A percentile compares a stretch with the other conserved stretches of the same genome.
phyloP scores from a whole-genome alignment of 2,797 vertebrate genomes.

The Muraenolepis orangiensis region DNA sequence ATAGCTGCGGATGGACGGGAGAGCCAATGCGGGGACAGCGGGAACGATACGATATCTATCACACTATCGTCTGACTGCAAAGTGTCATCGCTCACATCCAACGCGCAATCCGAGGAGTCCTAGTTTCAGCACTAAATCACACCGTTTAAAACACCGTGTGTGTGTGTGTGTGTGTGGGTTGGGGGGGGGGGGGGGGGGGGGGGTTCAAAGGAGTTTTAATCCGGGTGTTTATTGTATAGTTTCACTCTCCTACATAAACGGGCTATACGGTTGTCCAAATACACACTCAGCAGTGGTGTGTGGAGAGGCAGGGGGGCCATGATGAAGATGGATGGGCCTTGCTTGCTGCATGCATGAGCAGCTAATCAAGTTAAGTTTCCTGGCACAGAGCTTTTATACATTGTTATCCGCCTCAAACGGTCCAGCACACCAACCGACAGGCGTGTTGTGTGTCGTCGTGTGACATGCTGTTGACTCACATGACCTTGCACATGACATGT shows the following conservation, averaged over 20 bases:
- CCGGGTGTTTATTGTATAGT: constrained; percentile 77
- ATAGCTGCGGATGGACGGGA: not conserved
- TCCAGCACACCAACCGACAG: constrained; percentile 28
- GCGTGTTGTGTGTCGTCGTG: constrained; percentile 22
- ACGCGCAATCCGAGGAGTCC: constrained; percentile 53
- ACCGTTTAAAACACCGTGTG: constrained; percentile 42
- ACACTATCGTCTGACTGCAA: constrained; percentile 15
- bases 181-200: constrained; percentile 34
- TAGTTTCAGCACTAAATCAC: constrained; percentile 45
- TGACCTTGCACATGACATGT: constrained; percentile 7
- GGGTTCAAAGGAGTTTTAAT: constrained; percentile 70
- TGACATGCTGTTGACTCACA: constrained; percentile 14
- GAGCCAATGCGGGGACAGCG: constrained; percentile 13
- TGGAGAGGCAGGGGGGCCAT: constrained; percentile 49
- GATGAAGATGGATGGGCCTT: constrained; percentile 73
- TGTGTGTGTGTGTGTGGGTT: too few relatives aligned
- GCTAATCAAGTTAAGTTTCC: constrained; percentile 72
- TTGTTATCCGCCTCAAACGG: constrained; percentile 44
- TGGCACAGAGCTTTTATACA: constrained; percentile 54
- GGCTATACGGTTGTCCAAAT: constrained; percentile 74
- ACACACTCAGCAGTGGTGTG: constrained; percentile 64
- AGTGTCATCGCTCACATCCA: constrained; percentile 42
- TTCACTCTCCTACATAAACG: constrained; percentile 76
- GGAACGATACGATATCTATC: constrained; percentile 23
- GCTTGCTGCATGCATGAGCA: constrained; percentile 58